Base-by-base conservation (phyloP, 2,888 invertebrate genomes). In the Operophtera brumata region DNA sequence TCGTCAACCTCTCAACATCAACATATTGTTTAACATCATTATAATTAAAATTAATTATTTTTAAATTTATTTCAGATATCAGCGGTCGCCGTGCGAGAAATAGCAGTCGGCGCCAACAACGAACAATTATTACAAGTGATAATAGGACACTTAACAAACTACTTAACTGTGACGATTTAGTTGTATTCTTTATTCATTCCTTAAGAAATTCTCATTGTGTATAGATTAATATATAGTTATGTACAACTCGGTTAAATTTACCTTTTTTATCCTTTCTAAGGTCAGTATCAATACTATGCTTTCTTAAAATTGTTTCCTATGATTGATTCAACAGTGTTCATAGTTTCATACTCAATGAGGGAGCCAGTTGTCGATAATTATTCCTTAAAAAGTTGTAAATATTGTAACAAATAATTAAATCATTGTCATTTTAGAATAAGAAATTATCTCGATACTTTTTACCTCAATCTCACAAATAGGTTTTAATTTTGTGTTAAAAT, bases 71-170 rank as follows among this genome's bases (percentile, higher is more conserved):
- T 77, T 0, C 80, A 90, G 89, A 90, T 90, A 89, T 86, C 88
- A 88, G 69, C 78, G 86, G 71, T 80, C 82, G 87, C 83, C 88
- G 84, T 86, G 88, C 78, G 80, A 86, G 70, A 84, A 84, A 54
- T 82, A 83, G 80, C 81, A 67, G 67, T 71, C 86, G 85, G 86
- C 86, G 82, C 57, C 68, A 75, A 84, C 87, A 87, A 86, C 87
- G 88, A 88, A 86, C 73, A 73, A 70, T 75, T 73, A 70, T 75
- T 54, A 52, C 59, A 76, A 87, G 86, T 88, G 87, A 86, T 78
- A 78, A 72, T 41, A n/a, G 71, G 84, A 87, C 86, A 82, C 82
- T 84, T 43, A 48, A 56, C 57, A 71, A 66, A 67, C 47, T 25
- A 52, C 68, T 54, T 47, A 64, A 57, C 70, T 78, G 80, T 83